Evolutionary conservation across 2,113 vertebrate species (phyloP), one percentile per base, ranked within the genome.

Genomic region (Rhea americana): DNA sequence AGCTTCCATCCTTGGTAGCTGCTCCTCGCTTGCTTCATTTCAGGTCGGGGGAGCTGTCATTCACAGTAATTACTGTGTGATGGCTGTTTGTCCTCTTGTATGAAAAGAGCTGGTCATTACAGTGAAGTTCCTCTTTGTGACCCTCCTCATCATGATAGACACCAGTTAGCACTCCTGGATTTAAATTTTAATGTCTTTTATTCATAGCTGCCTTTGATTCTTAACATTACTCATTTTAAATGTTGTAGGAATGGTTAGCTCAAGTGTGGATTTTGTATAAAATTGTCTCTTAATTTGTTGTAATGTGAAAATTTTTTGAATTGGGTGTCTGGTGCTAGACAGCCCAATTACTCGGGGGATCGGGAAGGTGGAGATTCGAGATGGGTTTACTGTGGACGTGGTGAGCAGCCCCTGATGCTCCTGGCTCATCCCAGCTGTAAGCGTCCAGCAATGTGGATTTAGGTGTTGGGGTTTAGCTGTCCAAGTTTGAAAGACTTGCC

Each of bases 321-420:
- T 84, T 78, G 13, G 2, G 1, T n/a, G 39, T 22, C 5, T 81
- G 35, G 19, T 72, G 13, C 1, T 24, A n/a, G 51, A 43, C 32
- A 58, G 7, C 1, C 4, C 11, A 45, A 18, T n/a, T n/a, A n/a
- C 16, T 32, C 0, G 1, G 55, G 1, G 0, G 13, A 58, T 41
- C 32, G 30, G n/a, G 3, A 35, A 59, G 59, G 79, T 62, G 37
- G 37, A 68, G 47, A 4, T 37, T 41, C 0, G 7, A 30, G n/a
- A 16, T 43, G 45, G 24, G 26, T 63, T 71, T 2, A 5, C 22
- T 81, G 25, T 77, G 55, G 53, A 17, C 1, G 7, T 37, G 16
- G 32, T 28, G 77, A 84, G 32, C 48, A n/a, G 45, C 21, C 4
- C 11, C 1, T 6, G 21, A 14, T 59, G 39, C 22, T 51, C 30